phyloP scores from a whole-genome alignment of 2,113 vertebrate species.

The Odocoileus virginianus region DNA sequence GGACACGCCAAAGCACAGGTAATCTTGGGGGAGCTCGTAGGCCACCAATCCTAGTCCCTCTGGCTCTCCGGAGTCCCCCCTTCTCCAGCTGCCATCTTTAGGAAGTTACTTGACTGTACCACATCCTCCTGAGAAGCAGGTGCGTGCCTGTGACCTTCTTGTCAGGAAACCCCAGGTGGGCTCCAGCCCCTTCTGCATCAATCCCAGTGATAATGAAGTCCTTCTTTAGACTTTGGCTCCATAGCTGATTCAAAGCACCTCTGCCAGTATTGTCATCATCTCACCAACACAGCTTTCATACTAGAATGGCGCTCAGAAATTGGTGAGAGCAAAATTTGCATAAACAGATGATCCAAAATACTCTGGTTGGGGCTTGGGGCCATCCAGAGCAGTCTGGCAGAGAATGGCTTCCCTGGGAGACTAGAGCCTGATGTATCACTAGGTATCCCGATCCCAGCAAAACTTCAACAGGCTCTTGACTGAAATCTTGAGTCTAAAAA shows the following conservation, averaged over 20 bases:
- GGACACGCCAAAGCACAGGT: neutral
- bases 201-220: neutral
- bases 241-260: neutral
- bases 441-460: neutral
- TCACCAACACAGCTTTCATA: neutral
- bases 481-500: neutral
- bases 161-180: neutral
- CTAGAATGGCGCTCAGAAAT: neutral
- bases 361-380: neutral
- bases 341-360: neutral
- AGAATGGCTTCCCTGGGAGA: neutral
- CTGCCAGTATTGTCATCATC: neutral
- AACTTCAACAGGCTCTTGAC: neutral
- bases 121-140: neutral
- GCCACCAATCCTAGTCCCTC: neutral
- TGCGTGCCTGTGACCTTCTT: neutral
- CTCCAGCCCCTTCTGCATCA: neutral
- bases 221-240: neutral
- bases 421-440: neutral
- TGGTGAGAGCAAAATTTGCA: neutral
- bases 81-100: neutral
- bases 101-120: neutral
- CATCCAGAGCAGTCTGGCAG: neutral
- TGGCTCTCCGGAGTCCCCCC: neutral
- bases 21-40: neutral